phyloP scores from a whole-genome alignment of 2,797 vertebrate species.

The Pelochelys cantorii region DNA sequence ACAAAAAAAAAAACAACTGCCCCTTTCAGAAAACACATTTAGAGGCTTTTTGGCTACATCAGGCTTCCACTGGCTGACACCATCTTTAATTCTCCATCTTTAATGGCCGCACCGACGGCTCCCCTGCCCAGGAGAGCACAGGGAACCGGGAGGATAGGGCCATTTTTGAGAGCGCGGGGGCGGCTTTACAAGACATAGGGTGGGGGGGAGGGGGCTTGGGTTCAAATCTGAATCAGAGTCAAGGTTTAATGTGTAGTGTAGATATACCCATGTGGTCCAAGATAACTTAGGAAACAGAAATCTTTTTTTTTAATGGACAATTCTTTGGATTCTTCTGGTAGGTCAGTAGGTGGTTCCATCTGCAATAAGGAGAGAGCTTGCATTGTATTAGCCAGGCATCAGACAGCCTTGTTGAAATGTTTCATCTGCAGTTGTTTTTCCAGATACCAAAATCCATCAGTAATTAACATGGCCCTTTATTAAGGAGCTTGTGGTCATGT shows the following conservation, averaged over 20 bases:
- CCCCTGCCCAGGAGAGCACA: too few relatives aligned
- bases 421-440: conserved; percentile 25
- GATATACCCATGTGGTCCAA: background rate
- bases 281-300: background rate
- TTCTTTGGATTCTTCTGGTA: conserved; percentile 16
- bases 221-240: background rate
- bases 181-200: too few relatives aligned
- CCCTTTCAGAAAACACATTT: too few relatives aligned
- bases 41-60: too few relatives aligned
- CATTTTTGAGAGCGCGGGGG: too few relatives aligned
- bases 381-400: background rate
- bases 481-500: conserved; percentile 57
- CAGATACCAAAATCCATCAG: conserved; percentile 55
- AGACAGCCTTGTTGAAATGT: conserved; percentile 1
- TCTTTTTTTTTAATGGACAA: conserved; percentile 6
- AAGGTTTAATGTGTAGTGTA: background rate
- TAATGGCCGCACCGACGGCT: too few relatives aligned
- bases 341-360: background rate
- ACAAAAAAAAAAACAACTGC: too few relatives aligned
- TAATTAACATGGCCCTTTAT: conserved; percentile 64
- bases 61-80: too few relatives aligned
- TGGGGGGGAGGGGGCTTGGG: background rate
- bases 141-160: too few relatives aligned
- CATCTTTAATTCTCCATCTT: too few relatives aligned
- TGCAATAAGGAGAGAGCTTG: background rate